Evolutionary conservation across 1,140 invertebrate species (phyloP).

Genomic region (Brachionus koreanus): DNA sequence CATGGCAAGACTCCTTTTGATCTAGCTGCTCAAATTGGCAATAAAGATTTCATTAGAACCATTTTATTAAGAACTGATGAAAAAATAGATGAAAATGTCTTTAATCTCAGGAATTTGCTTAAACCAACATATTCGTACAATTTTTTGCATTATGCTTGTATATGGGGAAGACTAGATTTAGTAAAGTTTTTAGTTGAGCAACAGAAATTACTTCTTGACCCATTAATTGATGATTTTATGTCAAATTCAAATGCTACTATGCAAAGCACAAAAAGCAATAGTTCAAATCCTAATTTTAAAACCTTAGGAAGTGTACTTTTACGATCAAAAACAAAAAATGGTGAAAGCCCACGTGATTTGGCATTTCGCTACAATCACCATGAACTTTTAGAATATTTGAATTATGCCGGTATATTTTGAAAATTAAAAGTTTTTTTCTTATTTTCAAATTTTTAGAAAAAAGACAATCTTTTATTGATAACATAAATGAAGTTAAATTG

Average conservation of each 20-base stretch:
- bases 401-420: constrained; percentile 16
- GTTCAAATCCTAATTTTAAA: constrained; percentile 16
- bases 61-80: constrained; percentile 24
- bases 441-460: constrained; percentile 16
- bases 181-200: constrained; percentile 24
- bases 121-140: neutral
- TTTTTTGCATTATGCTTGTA: constrained; percentile 41
- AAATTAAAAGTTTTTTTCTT: neutral
- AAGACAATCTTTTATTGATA: constrained; percentile 20
- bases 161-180: constrained; percentile 34
- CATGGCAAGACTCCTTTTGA: constrained; percentile 24
- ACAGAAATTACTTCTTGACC: constrained; percentile 1
- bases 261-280: neutral
- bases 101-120: neutral
- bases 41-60: constrained; percentile 31
- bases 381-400: constrained; percentile 13
- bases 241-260: constrained; percentile 22
- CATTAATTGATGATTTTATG: neutral
- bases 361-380: constrained; percentile 1
- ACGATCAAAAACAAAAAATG: constrained; percentile 20
- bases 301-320: constrained; percentile 20
- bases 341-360: neutral
- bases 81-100: constrained; percentile 42
- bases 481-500: neutral
- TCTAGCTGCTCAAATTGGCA: constrained; percentile 9